Evolutionary conservation across 2,888 invertebrate genomes (phyloP), one percentile per base, ranked within the genome.

Genomic region (Scaeva pyrastri): DNA sequence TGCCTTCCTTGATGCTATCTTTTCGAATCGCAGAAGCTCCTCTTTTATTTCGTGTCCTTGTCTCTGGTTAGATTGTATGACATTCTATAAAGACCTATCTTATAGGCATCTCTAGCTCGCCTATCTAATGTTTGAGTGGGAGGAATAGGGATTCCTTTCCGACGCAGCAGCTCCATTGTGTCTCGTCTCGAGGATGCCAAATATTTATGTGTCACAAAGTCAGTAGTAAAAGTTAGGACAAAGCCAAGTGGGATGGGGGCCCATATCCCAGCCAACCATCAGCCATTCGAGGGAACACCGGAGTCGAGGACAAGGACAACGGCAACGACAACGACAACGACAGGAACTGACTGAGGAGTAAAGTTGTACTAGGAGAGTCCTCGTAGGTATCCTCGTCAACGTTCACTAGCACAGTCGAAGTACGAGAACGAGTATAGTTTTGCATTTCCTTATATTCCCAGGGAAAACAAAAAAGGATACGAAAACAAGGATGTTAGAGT

Each of bases 121-220:
- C 55, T 55, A 0, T 5, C 14, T 55, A n/a, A 31, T 16, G 11
- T 2, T 36, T 31, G 31, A 19, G 39, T 56, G 41, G 60, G 70
- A 66, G 36, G 66, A 36, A 79, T 66, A 52, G 52, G 58, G 52
- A 80, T 77, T 73, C 85, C 85, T 58, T 68, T 77, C 73, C 39
- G 36, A 86, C 73, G 73, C 85, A 86, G 81, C 31, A 64, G 66
- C 23, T 26, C 48, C 60, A 76, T 86, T 86, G 75, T 85, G 75
- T 80, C 81, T 76, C 77, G 75, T 80, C 81, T 76, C 77, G 64
- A 43, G n/a, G 70, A 82, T 83, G 83, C 86, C 86, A 87, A 82
- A 87, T 87, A 91, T 91, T 91, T 91, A 90, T 91, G 91, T 91
- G 91, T 91, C 91, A 91, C 90, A 91, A 91, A 91, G 91, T 91